Percentiles rank a stretch among this genome's conserved stretches.
Conservation (phyloP, 1,140 invertebrate genomes). For the Limonius californicus region DNA sequence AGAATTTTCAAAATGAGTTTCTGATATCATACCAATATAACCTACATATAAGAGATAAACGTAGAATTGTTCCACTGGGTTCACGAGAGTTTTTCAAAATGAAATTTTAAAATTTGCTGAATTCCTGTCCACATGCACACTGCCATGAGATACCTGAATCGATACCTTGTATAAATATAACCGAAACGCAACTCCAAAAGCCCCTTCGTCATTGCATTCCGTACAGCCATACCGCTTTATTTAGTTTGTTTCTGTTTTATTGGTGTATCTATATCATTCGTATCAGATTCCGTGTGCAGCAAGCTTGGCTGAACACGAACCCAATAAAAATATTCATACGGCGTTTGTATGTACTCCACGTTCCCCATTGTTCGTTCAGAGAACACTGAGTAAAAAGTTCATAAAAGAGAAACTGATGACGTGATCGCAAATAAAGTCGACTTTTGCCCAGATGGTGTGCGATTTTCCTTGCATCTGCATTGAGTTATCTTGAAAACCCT, state of each 20-base stretch:
- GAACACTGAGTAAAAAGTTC: not conserved
- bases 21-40: no score
- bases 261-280: conserved; percentile 12
- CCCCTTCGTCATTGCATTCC: not conserved
- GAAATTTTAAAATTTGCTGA: no score
- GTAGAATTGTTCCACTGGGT: no score
- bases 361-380: conserved; percentile 9
- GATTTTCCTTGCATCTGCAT: conserved; percentile 1
- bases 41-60: no score
- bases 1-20: no score
- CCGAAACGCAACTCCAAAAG: not conserved
- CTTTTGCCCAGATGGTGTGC: not conserved
- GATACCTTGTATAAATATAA: not conserved
- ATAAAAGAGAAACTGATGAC: not conserved
- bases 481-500: not conserved
- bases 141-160: no score
- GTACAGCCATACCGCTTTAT: not conserved
- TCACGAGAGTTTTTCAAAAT: no score
- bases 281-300: conserved; percentile 9
- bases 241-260: conserved; percentile 7
- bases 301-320: conserved; percentile 8
- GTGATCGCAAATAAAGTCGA: conserved; percentile 2
- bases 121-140: no score
- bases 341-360: conserved; percentile 5
- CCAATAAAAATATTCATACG: conserved; percentile 9